Evolutionary conservation across 2,113 vertebrate genomes (phyloP), one percentile per base, ranked within the genome.

Genomic region (Chinchilla lanigera): DNA sequence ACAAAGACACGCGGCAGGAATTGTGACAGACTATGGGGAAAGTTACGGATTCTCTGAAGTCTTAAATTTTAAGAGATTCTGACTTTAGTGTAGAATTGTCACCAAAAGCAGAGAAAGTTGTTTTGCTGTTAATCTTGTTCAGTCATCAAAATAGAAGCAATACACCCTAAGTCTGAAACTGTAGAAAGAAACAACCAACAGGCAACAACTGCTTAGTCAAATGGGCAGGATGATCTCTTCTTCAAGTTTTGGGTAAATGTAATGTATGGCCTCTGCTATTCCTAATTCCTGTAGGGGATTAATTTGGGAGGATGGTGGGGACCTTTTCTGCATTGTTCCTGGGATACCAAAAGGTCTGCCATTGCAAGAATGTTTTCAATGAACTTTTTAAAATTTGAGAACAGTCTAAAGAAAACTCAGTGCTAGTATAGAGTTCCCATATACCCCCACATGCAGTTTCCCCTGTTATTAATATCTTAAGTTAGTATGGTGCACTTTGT

Each of bases 101-200:
- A 78, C 52, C 89, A 65, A 84, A 86, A 63, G 30, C 47, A 77
- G 86, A 87, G 44, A 83, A 93, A 83, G 86, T 41, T 1, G 7
- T 95, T 86, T 75, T 7, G 19, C 50, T 89, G 54, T 30, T 86
- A 52, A 86, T 86, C 14, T 17, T 86, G 2, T 19, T 84, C 44
- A 50, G 9, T n/a, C n/a, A 69, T 95, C 47, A 78, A 54, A 94
- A 92, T 58, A 87, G 90, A 95, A 96, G 69, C 28, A 30, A n/a
- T 73, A 33, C 20, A 65, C 5, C 26, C 77, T 63, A 44, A 71
- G 9, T 86, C 67, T 83, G 73, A 89, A n/a, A 73, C 28, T 54
- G 73, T 38, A 84, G 44, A 33, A 17, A 84, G 83, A 83, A 92
- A 73, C 61, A 89, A 22, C 60, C 10, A 61, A 81, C 86, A 61